phyloP scores from a whole-genome alignment of 2,888 invertebrate genomes.

The Phaedon cochleariae region DNA sequence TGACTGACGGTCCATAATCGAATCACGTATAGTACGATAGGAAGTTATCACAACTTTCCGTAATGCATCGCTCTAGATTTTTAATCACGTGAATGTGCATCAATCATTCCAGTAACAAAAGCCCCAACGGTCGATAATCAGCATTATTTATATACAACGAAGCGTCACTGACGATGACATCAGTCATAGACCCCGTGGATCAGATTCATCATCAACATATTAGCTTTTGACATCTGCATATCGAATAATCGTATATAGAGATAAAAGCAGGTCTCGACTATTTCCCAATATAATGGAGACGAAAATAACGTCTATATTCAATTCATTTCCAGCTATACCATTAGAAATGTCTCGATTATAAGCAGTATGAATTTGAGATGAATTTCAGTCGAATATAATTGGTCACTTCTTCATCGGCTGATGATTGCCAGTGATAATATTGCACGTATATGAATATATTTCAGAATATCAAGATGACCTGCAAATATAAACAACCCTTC shows the following conservation, averaged over 20 bases:
- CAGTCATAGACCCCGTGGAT: constrained; percentile 12
- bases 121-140: not conserved
- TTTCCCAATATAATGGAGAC: too few relatives aligned
- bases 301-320: too few relatives aligned
- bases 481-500: too few relatives aligned
- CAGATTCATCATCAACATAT: not conserved
- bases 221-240: not conserved
- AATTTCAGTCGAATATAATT: too few relatives aligned
- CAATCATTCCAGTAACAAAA: not conserved
- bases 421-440: too few relatives aligned
- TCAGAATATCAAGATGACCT: too few relatives aligned
- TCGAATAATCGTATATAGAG: not conserved
- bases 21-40: not conserved
- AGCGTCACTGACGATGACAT: constrained; percentile 27
- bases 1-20: not conserved
- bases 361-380: too few relatives aligned
- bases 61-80: not conserved
- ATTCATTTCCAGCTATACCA: too few relatives aligned
- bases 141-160: constrained; percentile 21
- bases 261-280: too few relatives aligned
- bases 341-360: too few relatives aligned
- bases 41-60: not conserved
- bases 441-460: too few relatives aligned
- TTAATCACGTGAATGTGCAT: not conserved
- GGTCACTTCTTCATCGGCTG: too few relatives aligned